Conservation (phyloP, 2,797 vertebrate species). For the Falco concolor region DNA sequence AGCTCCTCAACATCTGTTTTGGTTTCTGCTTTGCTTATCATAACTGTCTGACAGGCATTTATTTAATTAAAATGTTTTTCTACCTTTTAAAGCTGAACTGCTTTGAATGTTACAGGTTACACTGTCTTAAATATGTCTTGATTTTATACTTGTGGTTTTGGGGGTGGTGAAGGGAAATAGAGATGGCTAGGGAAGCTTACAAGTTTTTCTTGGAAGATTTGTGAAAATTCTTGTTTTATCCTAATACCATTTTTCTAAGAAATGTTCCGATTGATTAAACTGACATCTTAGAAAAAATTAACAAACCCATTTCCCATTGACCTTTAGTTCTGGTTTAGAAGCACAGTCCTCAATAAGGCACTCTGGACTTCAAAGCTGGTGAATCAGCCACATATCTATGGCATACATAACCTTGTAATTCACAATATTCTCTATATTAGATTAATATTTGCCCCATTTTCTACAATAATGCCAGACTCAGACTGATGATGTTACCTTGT, state of each 20-base stretch:
- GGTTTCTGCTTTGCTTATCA: neutral
- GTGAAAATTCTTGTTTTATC: neutral
- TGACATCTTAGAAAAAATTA: neutral
- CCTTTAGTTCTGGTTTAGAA: neutral
- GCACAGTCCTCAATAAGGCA: neutral
- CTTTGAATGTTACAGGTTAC: neutral
- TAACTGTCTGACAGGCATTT: neutral
- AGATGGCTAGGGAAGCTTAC: neutral
- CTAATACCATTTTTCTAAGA: neutral
- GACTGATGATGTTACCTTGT: neutral
- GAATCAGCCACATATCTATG: neutral
- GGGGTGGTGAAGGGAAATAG: neutral
- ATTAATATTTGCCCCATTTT: neutral
- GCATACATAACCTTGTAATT: neutral
- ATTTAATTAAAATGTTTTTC: neutral
- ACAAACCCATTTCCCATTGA: neutral
- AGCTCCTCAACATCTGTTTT: neutral
- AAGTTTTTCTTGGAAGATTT: neutral
- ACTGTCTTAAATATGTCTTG: neutral
- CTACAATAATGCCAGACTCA: neutral
- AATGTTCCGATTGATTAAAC: neutral
- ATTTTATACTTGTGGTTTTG: neutral
- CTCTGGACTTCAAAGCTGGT: neutral
- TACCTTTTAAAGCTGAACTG: neutral
- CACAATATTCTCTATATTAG: neutral